Base-by-base conservation (phyloP, 2,888 invertebrate species). In the Drosophila silvestris region DNA sequence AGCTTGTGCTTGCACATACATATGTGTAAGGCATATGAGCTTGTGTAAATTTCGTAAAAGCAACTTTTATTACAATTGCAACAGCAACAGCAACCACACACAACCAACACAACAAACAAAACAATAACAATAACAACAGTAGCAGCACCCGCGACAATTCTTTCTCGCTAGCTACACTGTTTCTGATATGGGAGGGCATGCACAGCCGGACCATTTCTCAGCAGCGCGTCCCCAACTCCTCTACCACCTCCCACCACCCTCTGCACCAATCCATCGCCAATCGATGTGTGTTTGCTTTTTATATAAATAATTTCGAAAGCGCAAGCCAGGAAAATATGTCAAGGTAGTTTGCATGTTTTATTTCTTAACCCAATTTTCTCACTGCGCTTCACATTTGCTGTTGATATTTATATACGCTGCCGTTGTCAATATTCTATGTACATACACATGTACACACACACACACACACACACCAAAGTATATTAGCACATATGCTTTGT, bases 311-410 rank as follows among this genome's bases (percentile, higher is more conserved):
- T 79, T 81, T 81, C 79, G 69, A 77, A 81, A 81, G 79, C 66
- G 56, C 52, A 60, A 70, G 59, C 71, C 56, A 39, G 41, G 22
- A 71, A 86, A 78, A 85, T 90, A 64, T 86, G 86, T 86, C 86
- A 86, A 86, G 86, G 86, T 88, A 79, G 81, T 85, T 88, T 81
- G 89, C 83, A 79, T 86, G 83, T 81, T 88, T 90, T 90, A 83
- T 78, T 85, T 90, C 83, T 79, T 77, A 90, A 86, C 89, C 89
- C 86, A 82, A 85, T 85, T 86, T 83, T 71, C 61, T 50, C 53
- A 70, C 37, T 74, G 50, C 67, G 66, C 79, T 69, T 52, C 52
- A 37, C 60, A 52, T 19, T 57, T 57, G 50, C 66, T 56, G 52
- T 66, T 68, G 39, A 53, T 58, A 62, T 58, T 52, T 39, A 50